These are phyloP conservation scores for Mormyrus hasselquistii DNA, from an alignment of 2,797 vertebrate species.

Conservation along the genomic window DNA sequence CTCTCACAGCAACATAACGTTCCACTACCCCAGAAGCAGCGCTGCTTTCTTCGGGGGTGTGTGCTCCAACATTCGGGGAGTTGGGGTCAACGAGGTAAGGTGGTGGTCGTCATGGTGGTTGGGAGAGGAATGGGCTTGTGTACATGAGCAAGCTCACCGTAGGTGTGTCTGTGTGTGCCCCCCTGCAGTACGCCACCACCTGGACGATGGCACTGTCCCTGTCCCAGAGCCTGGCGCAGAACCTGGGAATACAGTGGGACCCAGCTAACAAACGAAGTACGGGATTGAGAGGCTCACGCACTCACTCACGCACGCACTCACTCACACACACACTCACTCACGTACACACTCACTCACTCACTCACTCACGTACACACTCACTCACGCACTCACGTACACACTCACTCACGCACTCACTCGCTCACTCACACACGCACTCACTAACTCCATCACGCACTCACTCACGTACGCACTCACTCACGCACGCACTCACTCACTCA, in stretches of 20 bases:
- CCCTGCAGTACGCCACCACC: slow-evolving; percentile 67
- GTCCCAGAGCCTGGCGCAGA: slow-evolving; percentile 79
- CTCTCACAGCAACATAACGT: slow-evolving; percentile 66
- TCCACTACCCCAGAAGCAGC: slow-evolving; percentile 77
- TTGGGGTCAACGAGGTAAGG: slow-evolving; percentile 79
- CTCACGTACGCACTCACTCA: no score
- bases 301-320: no score
- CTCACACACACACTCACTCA: not conserved
- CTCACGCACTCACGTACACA: not conserved
- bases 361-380: not conserved
- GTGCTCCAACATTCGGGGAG: slow-evolving; percentile 69
- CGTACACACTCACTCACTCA: not conserved
- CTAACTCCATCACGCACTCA: not conserved
- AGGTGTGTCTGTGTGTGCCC: slow-evolving; percentile 10
- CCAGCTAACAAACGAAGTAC: slow-evolving; percentile 74
- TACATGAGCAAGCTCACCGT: not conserved
- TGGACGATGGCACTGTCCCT: slow-evolving; percentile 74
- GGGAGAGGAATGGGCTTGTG: not conserved
- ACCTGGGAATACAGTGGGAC: slow-evolving; percentile 82
- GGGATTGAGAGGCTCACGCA: not conserved
- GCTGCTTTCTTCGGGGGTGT: slow-evolving; percentile 78
- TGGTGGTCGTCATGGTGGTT: not conserved
- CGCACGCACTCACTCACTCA: not conserved
- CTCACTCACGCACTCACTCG: not conserved
- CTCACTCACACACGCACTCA: no score